Evolutionary conservation across 2,113 vertebrate genomes (phyloP), one percentile per base, ranked within the genome.

Genomic region (Limnothrissa miodon): DNA sequence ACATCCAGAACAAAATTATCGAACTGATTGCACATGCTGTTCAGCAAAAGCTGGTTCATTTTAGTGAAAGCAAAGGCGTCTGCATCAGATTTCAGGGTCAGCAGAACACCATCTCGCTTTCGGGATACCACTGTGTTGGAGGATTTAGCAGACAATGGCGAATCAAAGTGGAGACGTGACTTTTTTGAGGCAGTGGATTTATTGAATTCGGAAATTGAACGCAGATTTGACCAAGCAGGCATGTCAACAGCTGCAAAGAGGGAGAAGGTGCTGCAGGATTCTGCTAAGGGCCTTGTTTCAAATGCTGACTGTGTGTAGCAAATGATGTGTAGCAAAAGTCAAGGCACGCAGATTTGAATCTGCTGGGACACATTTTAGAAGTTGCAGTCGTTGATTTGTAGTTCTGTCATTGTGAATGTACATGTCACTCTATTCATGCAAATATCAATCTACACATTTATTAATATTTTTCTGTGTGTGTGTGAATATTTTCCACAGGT

Each of bases 1-100:
- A 23, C 7, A 83, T 84, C 25, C 83, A 87, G 53, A 85, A 87
- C 36, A 33, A 87, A 74, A 87, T n/a, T n/a, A n/a, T n/a, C n/a
- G n/a, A n/a, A n/a, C n/a, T n/a, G n/a, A n/a, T n/a, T n/a, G n/a
- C n/a, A n/a, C n/a, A n/a, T n/a, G n/a, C n/a, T n/a, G n/a, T n/a
- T n/a, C n/a, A n/a, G n/a, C n/a, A n/a, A n/a, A n/a, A n/a, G n/a
- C n/a, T n/a, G n/a, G n/a, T n/a, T n/a, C 53, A 59, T 59, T 7
- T 3, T 4, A 13, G 8, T 10, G 53, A 59, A 59, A 59, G 53
- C 53, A 7, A 59, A 59, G 19, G 53, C 1, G n/a, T 59, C n/a
- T 7, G 23, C 53, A 13, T 59, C 53, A 19, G 23, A 59, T 23
- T 23, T 1, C 53, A 59, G 53, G 53, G 53, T 59, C 1, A 2